phyloP scores from a whole-genome alignment of 2,113 vertebrate genomes.

The Amia ocellicauda region DNA sequence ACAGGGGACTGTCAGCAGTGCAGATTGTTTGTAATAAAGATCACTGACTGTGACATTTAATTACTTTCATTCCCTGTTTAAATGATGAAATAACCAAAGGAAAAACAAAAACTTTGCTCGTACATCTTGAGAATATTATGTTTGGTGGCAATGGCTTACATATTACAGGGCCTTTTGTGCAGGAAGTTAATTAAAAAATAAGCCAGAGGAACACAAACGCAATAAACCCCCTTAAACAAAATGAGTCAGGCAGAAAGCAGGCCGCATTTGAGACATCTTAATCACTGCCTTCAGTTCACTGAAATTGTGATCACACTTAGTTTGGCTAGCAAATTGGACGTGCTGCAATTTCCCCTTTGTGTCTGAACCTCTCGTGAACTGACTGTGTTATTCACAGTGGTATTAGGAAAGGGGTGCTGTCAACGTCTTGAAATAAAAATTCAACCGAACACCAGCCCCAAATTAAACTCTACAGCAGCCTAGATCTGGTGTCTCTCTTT shows the following conservation, averaged over 20 bases:
- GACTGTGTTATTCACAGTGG: background rate
- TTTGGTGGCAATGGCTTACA: no score
- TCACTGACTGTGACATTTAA: no score
- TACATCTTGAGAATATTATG: no score
- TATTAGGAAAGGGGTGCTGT: background rate
- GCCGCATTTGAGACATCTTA: background rate
- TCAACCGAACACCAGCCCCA: background rate
- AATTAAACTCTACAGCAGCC: background rate
- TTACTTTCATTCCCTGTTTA: no score
- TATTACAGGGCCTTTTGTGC: no score
- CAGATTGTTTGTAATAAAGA: no score
- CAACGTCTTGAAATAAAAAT: background rate
- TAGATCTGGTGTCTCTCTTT: background rate
- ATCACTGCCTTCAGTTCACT: background rate
- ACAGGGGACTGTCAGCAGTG: no score
- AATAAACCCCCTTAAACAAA: background rate
- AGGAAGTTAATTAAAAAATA: no score
- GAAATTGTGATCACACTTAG: background rate
- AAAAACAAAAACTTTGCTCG: no score
- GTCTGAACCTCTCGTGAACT: background rate
- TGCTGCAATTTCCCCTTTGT: background rate
- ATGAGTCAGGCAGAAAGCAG: background rate
- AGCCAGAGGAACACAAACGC: no score
- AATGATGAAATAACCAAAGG: no score
- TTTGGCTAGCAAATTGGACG: background rate